These are phyloP conservation scores for Ligdia adustata DNA, from an alignment of 2,888 invertebrate species.

Conservation along the genomic window DNA sequence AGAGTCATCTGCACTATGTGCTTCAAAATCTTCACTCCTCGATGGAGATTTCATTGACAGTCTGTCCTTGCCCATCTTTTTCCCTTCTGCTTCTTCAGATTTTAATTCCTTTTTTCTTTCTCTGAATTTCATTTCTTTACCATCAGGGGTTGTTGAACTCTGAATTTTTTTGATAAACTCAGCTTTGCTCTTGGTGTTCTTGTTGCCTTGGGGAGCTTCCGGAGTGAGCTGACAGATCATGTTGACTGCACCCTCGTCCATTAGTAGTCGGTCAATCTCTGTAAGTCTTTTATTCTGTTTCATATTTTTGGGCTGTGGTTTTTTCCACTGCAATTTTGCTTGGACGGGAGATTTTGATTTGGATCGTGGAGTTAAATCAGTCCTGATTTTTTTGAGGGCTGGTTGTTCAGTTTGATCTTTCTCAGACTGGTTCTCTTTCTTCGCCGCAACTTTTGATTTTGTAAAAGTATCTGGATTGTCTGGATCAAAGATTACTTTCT, in stretches of 20 bases:
- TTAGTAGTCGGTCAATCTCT: conserved; percentile 90
- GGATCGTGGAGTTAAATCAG: conserved; percentile 51
- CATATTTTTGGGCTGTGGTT: conserved; percentile 69
- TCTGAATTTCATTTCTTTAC: conserved; percentile 77
- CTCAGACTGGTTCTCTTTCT: conserved; percentile 49
- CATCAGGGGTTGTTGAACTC: conserved; percentile 72
- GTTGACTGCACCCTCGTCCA: conserved; percentile 94
- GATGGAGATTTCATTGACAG: conserved; percentile 79
- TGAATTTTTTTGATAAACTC: conserved; percentile 86
- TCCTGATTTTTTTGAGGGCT: conserved; percentile 58
- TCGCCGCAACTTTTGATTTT: conserved; percentile 56
- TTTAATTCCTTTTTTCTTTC: conserved; percentile 77
- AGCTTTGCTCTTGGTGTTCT: conserved; percentile 81
- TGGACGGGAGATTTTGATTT: conserved; percentile 65
- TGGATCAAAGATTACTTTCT: conserved; percentile 90
- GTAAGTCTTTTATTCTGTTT: conserved; percentile 84
- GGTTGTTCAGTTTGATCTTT: conserved; percentile 58
- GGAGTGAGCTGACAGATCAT: conserved; percentile 91
- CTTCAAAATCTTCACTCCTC: conserved; percentile 85
- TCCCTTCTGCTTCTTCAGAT: conserved; percentile 65
- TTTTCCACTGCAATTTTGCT: conserved; percentile 73
- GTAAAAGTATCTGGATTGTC: conserved; percentile 83
- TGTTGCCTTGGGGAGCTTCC: conserved; percentile 76
- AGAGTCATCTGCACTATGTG: conserved; percentile 88
- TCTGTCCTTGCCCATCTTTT: conserved; percentile 64